phyloP scores from a whole-genome alignment of 1,140 invertebrate genomes.

The Euura saliciscinereae region DNA sequence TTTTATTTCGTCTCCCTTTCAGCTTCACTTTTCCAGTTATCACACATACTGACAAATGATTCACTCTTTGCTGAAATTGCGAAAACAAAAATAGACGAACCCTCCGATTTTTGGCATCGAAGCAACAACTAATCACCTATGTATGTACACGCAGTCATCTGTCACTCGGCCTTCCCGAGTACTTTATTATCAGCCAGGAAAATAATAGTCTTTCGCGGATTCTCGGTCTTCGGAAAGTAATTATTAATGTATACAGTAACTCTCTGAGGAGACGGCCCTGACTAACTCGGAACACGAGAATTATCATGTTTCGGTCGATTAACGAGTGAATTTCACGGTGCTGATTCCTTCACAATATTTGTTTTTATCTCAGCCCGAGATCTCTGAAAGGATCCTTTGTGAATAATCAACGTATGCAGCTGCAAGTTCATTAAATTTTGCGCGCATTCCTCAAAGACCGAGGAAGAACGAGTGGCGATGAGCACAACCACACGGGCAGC shows the following conservation, averaged over 20 bases:
- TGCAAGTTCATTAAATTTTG: constrained; percentile 34
- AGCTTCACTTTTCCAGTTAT: too few species aligned
- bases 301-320: constrained; percentile 5
- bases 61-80: too few species aligned
- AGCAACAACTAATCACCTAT: too few species aligned
- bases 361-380: constrained; percentile 27
- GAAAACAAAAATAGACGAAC: too few species aligned
- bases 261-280: background rate
- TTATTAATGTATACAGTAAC: background rate
- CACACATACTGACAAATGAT: too few species aligned
- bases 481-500: constrained; percentile 18
- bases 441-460: constrained; percentile 37
- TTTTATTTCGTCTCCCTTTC: too few species aligned
- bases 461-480: constrained; percentile 29
- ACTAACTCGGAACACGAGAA: background rate
- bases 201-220: too few species aligned
- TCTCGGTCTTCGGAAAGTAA: too few species aligned
- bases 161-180: too few species aligned
- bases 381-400: constrained; percentile 50
- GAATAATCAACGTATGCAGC: constrained; percentile 38
- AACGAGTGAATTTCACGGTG: background rate
- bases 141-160: too few species aligned
- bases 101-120: too few species aligned
- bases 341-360: background rate
- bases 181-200: too few species aligned